Percentiles rank a stretch among this genome's conserved stretches.
Conservation (phyloP, 2,113 vertebrate species). For the Osmerus eperlanus region DNA sequence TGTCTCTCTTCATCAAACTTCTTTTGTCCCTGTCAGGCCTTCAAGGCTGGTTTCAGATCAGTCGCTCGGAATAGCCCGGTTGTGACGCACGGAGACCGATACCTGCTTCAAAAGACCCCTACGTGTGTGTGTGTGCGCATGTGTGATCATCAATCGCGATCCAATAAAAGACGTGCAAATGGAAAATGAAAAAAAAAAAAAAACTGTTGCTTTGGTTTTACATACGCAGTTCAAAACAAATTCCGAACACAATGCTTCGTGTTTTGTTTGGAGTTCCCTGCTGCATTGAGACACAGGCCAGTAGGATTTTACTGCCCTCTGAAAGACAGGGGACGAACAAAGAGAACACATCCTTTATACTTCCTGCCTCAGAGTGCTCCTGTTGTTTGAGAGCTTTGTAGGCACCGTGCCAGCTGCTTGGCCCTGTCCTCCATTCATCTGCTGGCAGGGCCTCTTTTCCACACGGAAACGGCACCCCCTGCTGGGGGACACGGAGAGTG, state of each 20-base stretch:
- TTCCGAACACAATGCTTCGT: too few relatives aligned
- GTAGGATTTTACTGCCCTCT: background rate
- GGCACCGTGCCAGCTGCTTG: slow-evolving; percentile 10
- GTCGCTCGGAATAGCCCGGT: too few relatives aligned
- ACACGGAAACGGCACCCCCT: slow-evolving; percentile 15
- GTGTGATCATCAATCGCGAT: too few relatives aligned
- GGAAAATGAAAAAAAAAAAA: too few relatives aligned
- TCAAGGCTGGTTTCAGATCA: slow-evolving; percentile 5
- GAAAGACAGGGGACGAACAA: background rate
- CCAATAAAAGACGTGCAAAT: too few relatives aligned
- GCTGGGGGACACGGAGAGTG: background rate
- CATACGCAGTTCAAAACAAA: too few relatives aligned
- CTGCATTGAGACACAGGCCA: background rate
- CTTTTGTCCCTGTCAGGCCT: slow-evolving; percentile 30
- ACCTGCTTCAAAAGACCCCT: too few relatives aligned
- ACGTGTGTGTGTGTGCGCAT: too few relatives aligned
- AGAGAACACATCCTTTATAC: background rate
- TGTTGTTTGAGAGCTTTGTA: background rate
- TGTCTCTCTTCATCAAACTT: slow-evolving; percentile 18
- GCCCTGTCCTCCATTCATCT: background rate
- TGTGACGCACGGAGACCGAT: too few relatives aligned
- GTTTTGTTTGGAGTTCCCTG: too few relatives aligned
- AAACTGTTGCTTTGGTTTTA: too few relatives aligned
- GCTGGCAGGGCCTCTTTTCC: background rate
- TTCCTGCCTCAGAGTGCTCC: background rate